These are phyloP conservation scores for Grammomys surdaster DNA, from an alignment of 2,113 vertebrate genomes.

Conservation along the genomic window DNA sequence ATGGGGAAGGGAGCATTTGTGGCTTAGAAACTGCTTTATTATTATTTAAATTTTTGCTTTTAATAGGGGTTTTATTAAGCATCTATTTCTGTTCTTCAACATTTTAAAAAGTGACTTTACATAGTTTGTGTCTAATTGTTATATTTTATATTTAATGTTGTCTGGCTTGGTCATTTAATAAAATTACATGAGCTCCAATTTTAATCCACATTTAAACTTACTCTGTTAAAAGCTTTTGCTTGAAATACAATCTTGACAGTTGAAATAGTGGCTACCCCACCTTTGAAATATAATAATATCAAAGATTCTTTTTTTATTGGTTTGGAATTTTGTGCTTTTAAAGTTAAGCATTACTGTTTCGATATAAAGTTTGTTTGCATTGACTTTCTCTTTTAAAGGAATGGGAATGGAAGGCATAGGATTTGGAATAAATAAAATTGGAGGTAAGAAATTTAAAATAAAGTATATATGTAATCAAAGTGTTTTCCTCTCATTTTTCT, in stretches of 20 bases:
- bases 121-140: slow-evolving; percentile 14
- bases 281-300: neutral
- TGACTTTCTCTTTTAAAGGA: slow-evolving; percentile 86
- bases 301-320: slow-evolving; percentile 12
- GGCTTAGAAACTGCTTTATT: slow-evolving; percentile 38
- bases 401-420: slow-evolving; percentile 97
- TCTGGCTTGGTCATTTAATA: slow-evolving; percentile 4
- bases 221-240: slow-evolving; percentile 37
- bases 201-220: neutral
- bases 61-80: slow-evolving; percentile 18
- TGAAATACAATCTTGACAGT: neutral
- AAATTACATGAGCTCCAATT: neutral
- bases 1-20: neutral
- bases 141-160: slow-evolving; percentile 17
- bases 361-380: slow-evolving; percentile 79
- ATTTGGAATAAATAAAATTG: slow-evolving; percentile 98
- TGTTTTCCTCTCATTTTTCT: neutral
- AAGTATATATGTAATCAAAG: slow-evolving; percentile 49
- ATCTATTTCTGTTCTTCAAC: neutral
- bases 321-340: slow-evolving; percentile 59
- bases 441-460: slow-evolving; percentile 90
- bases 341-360: slow-evolving; percentile 66
- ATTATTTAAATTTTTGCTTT: neutral
- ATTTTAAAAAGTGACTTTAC: neutral
- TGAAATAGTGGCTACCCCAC: neutral